These are phyloP conservation scores for Pterocles gutturalis DNA, from an alignment of 2,113 vertebrate species.

Conservation along the genomic window DNA sequence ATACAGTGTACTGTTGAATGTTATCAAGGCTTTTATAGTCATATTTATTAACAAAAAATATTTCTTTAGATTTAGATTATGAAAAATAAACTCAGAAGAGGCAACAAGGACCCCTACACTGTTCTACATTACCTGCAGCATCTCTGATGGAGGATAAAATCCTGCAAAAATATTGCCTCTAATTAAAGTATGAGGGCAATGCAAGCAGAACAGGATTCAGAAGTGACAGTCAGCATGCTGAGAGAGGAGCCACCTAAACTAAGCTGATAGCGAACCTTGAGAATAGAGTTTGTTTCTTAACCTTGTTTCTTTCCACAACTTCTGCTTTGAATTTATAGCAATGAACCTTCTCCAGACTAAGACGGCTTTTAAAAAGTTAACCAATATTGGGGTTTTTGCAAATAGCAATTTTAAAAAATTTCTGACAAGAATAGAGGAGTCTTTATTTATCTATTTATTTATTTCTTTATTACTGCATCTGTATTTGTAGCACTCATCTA, in stretches of 20 bases:
- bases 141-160: background rate
- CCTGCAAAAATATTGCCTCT: background rate
- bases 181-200: background rate
- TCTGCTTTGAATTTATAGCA: background rate
- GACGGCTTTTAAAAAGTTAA: background rate
- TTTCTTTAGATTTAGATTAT: background rate
- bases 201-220: background rate
- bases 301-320: background rate
- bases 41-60: background rate
- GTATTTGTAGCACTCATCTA: background rate
- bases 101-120: background rate
- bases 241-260: background rate
- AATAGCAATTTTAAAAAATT: background rate
- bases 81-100: background rate
- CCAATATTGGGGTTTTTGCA: rapidly evolving
- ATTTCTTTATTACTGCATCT: too few species aligned
- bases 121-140: background rate
- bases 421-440: background rate
- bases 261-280: background rate
- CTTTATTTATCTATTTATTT: too few species aligned
- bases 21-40: background rate
- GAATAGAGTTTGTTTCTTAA: background rate
- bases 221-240: background rate
- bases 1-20: background rate
- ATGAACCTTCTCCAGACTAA: background rate